phyloP scores from a whole-genome alignment of 2,888 invertebrate species.

The Platynereis dumerilii region DNA sequence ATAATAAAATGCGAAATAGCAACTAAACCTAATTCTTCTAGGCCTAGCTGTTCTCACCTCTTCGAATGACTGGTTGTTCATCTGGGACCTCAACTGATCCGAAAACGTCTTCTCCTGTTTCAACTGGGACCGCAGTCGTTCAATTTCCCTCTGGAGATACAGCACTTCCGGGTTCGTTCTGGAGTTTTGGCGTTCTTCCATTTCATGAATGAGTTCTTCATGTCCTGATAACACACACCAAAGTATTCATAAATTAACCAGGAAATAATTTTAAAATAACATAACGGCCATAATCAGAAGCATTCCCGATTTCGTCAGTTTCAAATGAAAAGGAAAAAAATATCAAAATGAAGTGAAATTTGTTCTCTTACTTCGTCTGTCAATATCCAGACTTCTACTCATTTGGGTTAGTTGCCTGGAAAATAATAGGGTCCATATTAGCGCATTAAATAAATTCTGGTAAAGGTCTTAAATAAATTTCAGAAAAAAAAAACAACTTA shows the following conservation, averaged over 20 bases:
- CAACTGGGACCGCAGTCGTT: slow-evolving; percentile 43
- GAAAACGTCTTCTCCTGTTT: slow-evolving; percentile 44
- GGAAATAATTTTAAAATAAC: too few species aligned
- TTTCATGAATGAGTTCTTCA: slow-evolving; percentile 54
- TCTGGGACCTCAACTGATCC: slow-evolving; percentile 44
- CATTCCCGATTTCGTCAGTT: too few species aligned
- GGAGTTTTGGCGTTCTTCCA: slow-evolving; percentile 33
- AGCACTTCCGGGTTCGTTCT: slow-evolving; percentile 50
- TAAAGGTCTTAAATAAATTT: too few species aligned
- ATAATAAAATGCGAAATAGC: too few species aligned
- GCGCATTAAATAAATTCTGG: background rate
- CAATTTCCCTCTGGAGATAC: slow-evolving; percentile 45
- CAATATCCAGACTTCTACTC: slow-evolving; percentile 43
- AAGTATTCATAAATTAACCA: too few species aligned
- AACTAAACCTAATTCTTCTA: too few species aligned
- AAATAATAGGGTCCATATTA: slow-evolving; percentile 11
- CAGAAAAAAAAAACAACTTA: slow-evolving; percentile 36
- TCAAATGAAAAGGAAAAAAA: too few species aligned
- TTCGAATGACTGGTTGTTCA: slow-evolving; percentile 46
- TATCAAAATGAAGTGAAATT: background rate
- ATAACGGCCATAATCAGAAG: too few species aligned
- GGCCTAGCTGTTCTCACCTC: too few species aligned
- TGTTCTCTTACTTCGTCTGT: slow-evolving; percentile 49
- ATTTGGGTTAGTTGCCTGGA: slow-evolving; percentile 54
- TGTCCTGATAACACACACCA: too few species aligned